Evolutionary conservation across 2,888 invertebrate species (phyloP), one percentile per base, ranked within the genome.

Genomic region (Brachypterus glaber): DNA sequence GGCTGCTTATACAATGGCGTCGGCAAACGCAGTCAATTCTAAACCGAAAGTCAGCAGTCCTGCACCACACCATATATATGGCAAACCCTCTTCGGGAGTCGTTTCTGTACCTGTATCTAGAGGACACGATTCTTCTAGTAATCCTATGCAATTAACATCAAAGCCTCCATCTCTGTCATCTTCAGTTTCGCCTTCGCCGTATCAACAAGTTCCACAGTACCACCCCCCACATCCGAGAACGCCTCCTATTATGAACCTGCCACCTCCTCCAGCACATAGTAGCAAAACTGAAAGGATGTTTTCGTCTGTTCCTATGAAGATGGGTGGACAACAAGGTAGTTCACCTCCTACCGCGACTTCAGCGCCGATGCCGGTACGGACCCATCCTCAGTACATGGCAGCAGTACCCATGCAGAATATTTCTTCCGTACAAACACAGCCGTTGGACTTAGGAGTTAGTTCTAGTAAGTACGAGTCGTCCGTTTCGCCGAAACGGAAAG

Each of bases 11-110:
- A 59, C 75, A 50, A 60, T 74, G 63, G 57, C 73, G 54, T 51
- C 70, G 49, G 12, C 67, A 12, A 51, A 56, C 39, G 62, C 66
- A 39, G 68, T 70, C 30, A 71, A 69, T 35, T 66, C 68, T 29
- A 78, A 76, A 53, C 75, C 76, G 12, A 79, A 80, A 66, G 83
- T 83, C 30, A 82, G 82, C 53, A 82, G 82, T 57, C 84, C 84
- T 1, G 82, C 83, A 38, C 83, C 84, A 30, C 79, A 77, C 35
- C 81, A 81, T 56, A 77, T 83, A 43, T 83, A 83, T 59, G 81
- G 81, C 32, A 83, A 82, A 44, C 69, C 71, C 3, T 68, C 67
- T 24, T 70, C 74, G 26, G 75, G 75, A 11, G 7, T 5, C 5
- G 7, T 9, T 51, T 54, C n/a, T 41, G n/a, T n/a, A n/a, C 21